Base-by-base conservation (phyloP, 1,140 invertebrate genomes). In the Drosophila bipectinata region DNA sequence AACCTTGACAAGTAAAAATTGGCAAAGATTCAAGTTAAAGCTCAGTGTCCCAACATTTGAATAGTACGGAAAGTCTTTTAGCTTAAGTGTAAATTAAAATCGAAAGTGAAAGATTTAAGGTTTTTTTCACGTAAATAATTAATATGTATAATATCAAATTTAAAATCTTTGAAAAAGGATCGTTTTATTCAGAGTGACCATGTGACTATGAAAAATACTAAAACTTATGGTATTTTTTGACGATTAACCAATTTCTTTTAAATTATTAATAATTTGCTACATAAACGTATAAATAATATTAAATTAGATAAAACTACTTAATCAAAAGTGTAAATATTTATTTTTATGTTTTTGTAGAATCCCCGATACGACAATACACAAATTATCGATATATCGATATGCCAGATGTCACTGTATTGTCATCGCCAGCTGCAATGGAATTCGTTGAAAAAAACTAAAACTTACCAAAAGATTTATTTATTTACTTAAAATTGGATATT, bases 1-100 rank as follows among this genome's bases (percentile, higher is more conserved):
- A 80, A 78, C 82, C 79, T 88, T 87, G 64, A 67, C 55, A 58
- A 79, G 18, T 56, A 51, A 88, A 68, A 59, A 55, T 87, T 87
- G 82, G 82, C 82, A 88, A 58, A 55, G 66, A 60, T 49, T 78
- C 82, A 87, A 85, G 12, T 44, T 44, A 32, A 28, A 30, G 30
- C 30, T 37, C 12, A 39, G 15, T n/a, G 8, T 3, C 34, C 12
- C 3, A 37, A 37, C 3, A 12, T 37, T 4, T 10, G 3, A 12
- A 4, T 37, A 12, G 3, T 37, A 4, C 4, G 34, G 10, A 37
- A 37, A 37, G 32, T 32, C 8, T 9, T 54, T 14, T n/a, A 28
- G 3, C 4, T 10, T 49, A 21, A 9, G 0, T n/a, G 3, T 10
- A 34, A 37, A 4, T 37, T 9, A n/a, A 21, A 45, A 28, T 30